A percentile compares a stretch with the other conserved stretches of the same genome.
Evolutionary conservation across 2,888 invertebrate genomes (phyloP).

Genomic region (Phasia obesa): DNA sequence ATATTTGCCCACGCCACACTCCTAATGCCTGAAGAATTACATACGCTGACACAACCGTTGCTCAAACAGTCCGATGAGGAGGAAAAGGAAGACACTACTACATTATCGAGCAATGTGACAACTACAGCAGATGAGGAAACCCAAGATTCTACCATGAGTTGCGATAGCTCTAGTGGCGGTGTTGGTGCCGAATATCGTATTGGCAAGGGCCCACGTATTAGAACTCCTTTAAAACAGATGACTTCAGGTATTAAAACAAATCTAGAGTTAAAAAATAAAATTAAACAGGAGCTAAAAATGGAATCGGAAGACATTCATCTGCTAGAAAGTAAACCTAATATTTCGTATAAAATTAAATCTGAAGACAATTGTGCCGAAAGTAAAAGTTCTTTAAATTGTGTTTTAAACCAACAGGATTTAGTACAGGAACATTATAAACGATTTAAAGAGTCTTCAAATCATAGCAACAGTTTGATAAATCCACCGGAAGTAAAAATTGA

Average conservation of each 20-base stretch:
- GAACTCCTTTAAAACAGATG: conserved; percentile 77
- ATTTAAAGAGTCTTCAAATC: conserved; percentile 28
- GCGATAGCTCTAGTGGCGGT: conserved; percentile 74
- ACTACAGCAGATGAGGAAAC: conserved; percentile 77
- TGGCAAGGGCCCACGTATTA: conserved; percentile 78
- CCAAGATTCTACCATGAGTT: conserved; percentile 77
- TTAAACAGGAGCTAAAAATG: conserved; percentile 64
- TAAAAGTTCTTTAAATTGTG: not conserved
- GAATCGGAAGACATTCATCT: conserved; percentile 30
- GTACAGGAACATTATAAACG: conserved; percentile 10
- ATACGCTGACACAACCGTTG: conserved; percentile 90
- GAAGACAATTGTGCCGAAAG: not conserved
- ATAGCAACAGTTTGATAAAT: conserved; percentile 21
- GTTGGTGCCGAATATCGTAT: conserved; percentile 73
- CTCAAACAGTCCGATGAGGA: conserved; percentile 80
- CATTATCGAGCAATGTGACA: conserved; percentile 75
- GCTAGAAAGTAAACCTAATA: conserved; percentile 1
- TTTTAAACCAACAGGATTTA: not conserved
- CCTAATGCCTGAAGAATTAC: conserved; percentile 88
- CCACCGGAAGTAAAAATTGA: conserved; percentile 46
- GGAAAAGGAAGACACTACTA: conserved; percentile 75
- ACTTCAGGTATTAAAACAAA: conserved; percentile 77
- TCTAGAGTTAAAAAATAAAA: conserved; percentile 74
- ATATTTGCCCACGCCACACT: conserved; percentile 92
- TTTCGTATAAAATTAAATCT: conserved; percentile 8